Conservation (phyloP, 2,797 vertebrate species). For the Yasuhikotakia modesta region DNA sequence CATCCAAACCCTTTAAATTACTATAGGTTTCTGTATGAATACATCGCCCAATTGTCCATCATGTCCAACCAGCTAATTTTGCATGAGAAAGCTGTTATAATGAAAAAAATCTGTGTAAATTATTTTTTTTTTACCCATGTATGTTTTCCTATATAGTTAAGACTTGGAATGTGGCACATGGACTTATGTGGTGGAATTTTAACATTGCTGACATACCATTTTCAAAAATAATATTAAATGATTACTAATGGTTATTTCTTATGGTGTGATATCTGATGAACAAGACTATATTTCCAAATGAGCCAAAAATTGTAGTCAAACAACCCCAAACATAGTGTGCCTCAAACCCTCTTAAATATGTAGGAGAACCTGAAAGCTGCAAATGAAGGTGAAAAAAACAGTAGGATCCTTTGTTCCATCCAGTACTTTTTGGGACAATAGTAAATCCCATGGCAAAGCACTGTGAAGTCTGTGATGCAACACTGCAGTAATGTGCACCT, state of each 20-base stretch:
- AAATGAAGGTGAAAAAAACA: constrained; percentile 16
- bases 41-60: no score
- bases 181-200: no score
- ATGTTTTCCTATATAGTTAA: no score
- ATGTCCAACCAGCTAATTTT: no score
- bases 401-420: constrained; percentile 41
- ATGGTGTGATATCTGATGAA: not conserved
- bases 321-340: constrained; percentile 11
- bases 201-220: no score
- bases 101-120: no score
- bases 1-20: no score
- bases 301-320: constrained; percentile 39
- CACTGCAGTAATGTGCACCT: constrained; percentile 20
- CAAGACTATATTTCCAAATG: constrained; percentile 23
- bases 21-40: no score
- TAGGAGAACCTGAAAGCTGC: constrained; percentile 29
- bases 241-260: not conserved
- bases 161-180: no score
- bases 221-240: not conserved
- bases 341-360: constrained; percentile 35
- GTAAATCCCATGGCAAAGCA: constrained; percentile 19
- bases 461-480: constrained; percentile 7
- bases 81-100: no score
- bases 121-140: no score
- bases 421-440: constrained; percentile 43